Percentiles rank a stretch among this genome's conserved stretches.
Evolutionary conservation across 2,888 invertebrate genomes (phyloP).

Genomic region (Rhorus exstirpatorius): DNA sequence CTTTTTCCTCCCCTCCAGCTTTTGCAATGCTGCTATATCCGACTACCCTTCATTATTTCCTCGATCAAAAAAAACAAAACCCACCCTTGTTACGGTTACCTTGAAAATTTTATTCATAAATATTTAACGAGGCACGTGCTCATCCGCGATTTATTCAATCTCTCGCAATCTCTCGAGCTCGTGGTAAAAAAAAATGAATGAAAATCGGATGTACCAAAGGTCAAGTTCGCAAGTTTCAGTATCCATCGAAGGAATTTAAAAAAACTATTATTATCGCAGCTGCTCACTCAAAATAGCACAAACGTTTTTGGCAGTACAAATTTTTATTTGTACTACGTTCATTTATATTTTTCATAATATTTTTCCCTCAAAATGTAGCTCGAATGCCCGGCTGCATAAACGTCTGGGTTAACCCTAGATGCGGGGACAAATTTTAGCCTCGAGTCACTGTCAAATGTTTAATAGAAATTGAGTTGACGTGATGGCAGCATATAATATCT

Average conservation of each 20-base stretch:
- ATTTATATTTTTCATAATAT: no score
- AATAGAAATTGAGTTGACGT: no score
- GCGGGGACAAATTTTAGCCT: no score
- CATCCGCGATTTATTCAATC: constrained; percentile 17
- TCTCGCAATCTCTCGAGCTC: constrained; percentile 1
- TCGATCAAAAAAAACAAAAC: constrained; percentile 5
- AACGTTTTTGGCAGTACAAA: no score
- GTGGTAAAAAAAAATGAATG: neutral
- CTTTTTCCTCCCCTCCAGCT: constrained; percentile 4
- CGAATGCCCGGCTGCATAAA: no score
- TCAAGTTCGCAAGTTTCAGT: constrained; percentile 32
- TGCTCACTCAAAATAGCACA: no score
- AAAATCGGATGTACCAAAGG: constrained; percentile 16
- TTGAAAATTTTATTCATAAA: constrained; percentile 59
- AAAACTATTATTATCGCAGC: constrained; percentile 3
- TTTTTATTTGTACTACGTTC: no score
- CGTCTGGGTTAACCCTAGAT: no score
- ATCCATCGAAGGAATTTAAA: constrained; percentile 5
- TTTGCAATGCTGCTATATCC: constrained; percentile 29
- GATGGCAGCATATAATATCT: no score
- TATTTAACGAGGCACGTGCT: constrained; percentile 46
- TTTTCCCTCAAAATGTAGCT: no score
- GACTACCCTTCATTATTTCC: neutral
- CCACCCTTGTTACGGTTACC: constrained; percentile 39
- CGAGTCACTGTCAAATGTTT: no score